Conservation (phyloP, 2,113 vertebrate genomes). For the Hirundichthys speculiger region DNA sequence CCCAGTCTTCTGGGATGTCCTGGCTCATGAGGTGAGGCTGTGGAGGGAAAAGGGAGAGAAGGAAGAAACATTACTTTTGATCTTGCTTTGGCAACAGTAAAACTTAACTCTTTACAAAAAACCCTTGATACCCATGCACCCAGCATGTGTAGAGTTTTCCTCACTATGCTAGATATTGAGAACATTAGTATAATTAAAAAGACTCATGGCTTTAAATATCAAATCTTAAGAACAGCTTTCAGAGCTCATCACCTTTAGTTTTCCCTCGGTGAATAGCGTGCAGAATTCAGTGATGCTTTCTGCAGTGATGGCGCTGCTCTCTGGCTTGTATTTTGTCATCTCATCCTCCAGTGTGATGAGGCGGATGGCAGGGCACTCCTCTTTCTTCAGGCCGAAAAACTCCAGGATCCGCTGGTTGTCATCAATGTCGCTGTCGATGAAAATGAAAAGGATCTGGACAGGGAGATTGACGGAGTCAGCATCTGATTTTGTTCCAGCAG, state of each 20-base stretch:
- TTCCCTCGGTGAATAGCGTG: constrained; percentile 88
- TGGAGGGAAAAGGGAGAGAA: neutral
- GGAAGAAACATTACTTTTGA: no score
- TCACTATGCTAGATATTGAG: no score
- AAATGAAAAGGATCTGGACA: constrained; percentile 96
- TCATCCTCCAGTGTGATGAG: constrained; percentile 98
- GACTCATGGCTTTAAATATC: no score
- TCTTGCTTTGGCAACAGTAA: no score
- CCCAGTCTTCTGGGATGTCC: constrained; percentile 95
- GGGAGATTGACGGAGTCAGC: neutral
- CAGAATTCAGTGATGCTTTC: constrained; percentile 91
- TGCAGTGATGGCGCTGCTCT: constrained; percentile 84
- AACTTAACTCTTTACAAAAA: no score
- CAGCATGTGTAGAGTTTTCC: no score
- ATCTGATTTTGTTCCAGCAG: neutral
- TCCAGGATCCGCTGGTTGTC: constrained; percentile 98
- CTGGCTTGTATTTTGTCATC: constrained; percentile 98
- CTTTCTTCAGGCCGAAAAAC: constrained; percentile 98
- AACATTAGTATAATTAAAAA: no score
- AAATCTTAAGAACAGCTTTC: neutral
- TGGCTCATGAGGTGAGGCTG: constrained; percentile 99
- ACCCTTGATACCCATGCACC: no score
- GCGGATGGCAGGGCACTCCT: constrained; percentile 94
- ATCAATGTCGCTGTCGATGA: constrained; percentile 93
- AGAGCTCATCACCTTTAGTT: constrained; percentile 87